Evolutionary conservation across 2,888 invertebrate genomes (phyloP).

Genomic region (Agelastica alni): DNA sequence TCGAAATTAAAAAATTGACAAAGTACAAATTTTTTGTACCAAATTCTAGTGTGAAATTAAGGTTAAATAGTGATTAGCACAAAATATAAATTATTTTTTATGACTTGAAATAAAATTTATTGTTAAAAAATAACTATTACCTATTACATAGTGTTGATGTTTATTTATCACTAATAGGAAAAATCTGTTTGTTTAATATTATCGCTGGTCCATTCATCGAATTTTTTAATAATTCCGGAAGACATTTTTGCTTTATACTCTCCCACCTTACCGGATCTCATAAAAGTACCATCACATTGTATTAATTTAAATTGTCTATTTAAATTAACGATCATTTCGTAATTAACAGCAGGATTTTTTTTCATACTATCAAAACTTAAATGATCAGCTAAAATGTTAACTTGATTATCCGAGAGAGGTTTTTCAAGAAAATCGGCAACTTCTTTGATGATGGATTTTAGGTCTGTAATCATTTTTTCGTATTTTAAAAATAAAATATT

Average conservation of each 20-base stretch:
- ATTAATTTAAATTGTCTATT: constrained; percentile 52
- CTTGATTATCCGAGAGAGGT: constrained; percentile 38
- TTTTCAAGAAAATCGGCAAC: constrained; percentile 44
- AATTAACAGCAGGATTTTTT: constrained; percentile 62
- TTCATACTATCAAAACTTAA: constrained; percentile 59
- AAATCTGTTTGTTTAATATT: constrained; percentile 62
- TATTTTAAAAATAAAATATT: constrained; percentile 49
- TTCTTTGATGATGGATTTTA: constrained; percentile 39
- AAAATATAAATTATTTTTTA: too few relatives aligned
- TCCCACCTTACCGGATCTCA: constrained; percentile 58
- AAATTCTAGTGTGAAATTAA: too few relatives aligned
- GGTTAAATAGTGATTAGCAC: too few relatives aligned
- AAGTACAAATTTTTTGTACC: too few relatives aligned
- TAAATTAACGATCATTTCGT: constrained; percentile 52
- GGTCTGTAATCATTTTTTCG: constrained; percentile 47
- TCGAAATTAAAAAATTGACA: too few relatives aligned
- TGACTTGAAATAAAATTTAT: too few relatives aligned
- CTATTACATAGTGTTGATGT: too few relatives aligned
- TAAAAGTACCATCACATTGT: constrained; percentile 53
- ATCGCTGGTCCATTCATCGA: constrained; percentile 72
- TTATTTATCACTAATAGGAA: constrained; percentile 4
- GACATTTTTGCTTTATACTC: constrained; percentile 64
- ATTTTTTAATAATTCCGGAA: constrained; percentile 68
- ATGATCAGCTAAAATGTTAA: constrained; percentile 40
- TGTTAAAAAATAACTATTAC: too few relatives aligned